Evolutionary conservation across 1,140 invertebrate species (phyloP).

Genomic region (Brevipalpus yothersi): DNA sequence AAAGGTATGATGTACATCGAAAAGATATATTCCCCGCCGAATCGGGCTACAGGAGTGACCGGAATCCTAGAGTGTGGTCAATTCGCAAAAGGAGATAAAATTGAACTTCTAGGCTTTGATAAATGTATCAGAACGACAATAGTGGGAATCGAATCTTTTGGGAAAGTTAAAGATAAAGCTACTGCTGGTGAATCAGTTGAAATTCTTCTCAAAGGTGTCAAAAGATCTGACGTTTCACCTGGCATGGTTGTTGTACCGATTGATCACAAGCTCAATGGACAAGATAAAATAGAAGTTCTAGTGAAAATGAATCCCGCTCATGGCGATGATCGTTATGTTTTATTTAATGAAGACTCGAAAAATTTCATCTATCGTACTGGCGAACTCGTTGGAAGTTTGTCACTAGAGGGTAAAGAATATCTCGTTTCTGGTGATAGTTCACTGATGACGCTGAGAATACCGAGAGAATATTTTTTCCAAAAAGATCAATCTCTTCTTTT

Average conservation of each 20-base stretch:
- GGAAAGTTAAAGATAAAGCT: slow-evolving; percentile 72
- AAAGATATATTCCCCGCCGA: slow-evolving; percentile 68
- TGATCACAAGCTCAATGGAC: not conserved
- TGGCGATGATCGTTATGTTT: not conserved
- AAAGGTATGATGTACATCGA: slow-evolving; percentile 84
- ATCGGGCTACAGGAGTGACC: slow-evolving; percentile 82
- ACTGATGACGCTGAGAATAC: not conserved
- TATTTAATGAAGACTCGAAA: not conserved
- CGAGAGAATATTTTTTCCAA: not conserved
- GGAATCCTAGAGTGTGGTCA: slow-evolving; percentile 69
- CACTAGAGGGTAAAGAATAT: not conserved
- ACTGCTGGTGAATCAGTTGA: slow-evolving; percentile 89
- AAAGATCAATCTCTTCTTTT: not conserved
- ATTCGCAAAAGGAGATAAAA: slow-evolving; percentile 74
- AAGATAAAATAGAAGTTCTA: not conserved
- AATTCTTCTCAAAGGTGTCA: slow-evolving; percentile 62
- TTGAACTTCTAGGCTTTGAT: slow-evolving; percentile 69
- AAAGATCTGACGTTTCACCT: slow-evolving; percentile 52
- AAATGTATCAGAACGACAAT: slow-evolving; percentile 59
- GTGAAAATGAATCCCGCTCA: not conserved
- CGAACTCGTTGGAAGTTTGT: not conserved
- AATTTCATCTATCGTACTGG: not conserved
- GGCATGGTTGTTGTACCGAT: not conserved
- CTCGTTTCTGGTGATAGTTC: not conserved
- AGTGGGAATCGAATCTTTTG: slow-evolving; percentile 90